phyloP scores from a whole-genome alignment of 2,113 vertebrate species.

The Pachyramphus minor region DNA sequence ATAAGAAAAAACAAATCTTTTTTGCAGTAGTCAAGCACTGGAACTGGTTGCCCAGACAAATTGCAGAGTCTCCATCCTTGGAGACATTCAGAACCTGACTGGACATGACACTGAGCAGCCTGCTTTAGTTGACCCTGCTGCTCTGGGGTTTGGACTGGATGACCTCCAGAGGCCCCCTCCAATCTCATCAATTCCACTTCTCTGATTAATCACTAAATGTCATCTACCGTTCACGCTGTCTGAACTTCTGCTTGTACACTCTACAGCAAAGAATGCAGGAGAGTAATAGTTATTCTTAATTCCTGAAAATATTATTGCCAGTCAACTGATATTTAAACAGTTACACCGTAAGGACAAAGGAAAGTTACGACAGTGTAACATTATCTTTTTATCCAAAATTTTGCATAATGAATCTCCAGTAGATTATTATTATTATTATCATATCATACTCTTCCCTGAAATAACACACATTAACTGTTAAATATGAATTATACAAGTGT shows the following conservation, averaged over 20 bases:
- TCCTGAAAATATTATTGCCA: background rate
- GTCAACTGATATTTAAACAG: background rate
- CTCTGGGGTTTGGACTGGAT: background rate
- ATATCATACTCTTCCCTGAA: background rate
- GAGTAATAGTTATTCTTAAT: background rate
- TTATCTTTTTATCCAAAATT: background rate
- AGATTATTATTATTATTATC: background rate
- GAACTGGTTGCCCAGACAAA: background rate
- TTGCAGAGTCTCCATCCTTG: background rate
- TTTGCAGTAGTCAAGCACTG: background rate
- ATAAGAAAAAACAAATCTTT: background rate
- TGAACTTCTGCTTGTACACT: background rate
- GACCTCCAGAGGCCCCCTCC: background rate
- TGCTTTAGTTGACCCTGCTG: background rate
- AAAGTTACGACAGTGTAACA: background rate
- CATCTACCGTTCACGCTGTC: background rate
- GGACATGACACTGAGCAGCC: background rate
- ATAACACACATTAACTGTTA: background rate
- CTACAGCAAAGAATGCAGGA: background rate
- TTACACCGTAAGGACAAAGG: background rate
- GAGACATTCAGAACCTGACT: background rate
- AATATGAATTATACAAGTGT: background rate
- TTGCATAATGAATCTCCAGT: background rate
- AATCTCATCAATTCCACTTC: background rate
- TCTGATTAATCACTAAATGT: background rate